A percentile compares a stretch with the other conserved stretches of the same genome.
Evolutionary conservation across 2,888 invertebrate species (phyloP).

Genomic region (Sacculina carcini): DNA sequence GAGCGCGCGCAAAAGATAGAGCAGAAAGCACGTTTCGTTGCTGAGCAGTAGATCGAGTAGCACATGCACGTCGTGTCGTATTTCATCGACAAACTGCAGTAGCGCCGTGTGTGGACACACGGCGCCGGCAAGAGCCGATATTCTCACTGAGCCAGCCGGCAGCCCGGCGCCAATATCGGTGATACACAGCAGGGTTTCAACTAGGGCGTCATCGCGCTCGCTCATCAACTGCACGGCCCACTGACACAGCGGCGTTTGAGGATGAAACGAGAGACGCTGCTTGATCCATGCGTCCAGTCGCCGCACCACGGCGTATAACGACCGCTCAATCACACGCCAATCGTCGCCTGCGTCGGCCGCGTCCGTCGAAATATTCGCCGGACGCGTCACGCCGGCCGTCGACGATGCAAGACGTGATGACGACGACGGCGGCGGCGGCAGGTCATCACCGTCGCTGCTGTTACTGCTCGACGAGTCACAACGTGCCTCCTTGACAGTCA

Average conservation of each 20-base stretch:
- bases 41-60: conserved; percentile 59
- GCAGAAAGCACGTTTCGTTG: conserved; percentile 65
- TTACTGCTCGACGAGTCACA: conserved; percentile 41
- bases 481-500: conserved; percentile 65
- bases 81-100: conserved; percentile 54
- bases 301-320: conserved; percentile 44
- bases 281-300: conserved; percentile 59
- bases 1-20: conserved; percentile 54
- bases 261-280: conserved; percentile 52
- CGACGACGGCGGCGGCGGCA: too few species aligned
- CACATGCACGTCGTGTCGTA: conserved; percentile 51
- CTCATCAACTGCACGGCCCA: conserved; percentile 64
- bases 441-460: too few species aligned
- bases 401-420: too few species aligned
- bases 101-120: conserved; percentile 65
- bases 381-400: conserved; percentile 39
- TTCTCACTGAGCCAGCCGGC: neutral
- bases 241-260: conserved; percentile 60
- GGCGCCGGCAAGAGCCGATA: conserved; percentile 30
- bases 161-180: conserved; percentile 63
- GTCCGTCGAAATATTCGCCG: too few species aligned
- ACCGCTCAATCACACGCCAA: conserved; percentile 61
- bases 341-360: conserved; percentile 41
- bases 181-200: conserved; percentile 75
- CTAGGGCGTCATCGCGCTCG: conserved; percentile 69